phyloP scores from a whole-genome alignment of 2,797 vertebrate species.

The Typhlichthys subterraneus region DNA sequence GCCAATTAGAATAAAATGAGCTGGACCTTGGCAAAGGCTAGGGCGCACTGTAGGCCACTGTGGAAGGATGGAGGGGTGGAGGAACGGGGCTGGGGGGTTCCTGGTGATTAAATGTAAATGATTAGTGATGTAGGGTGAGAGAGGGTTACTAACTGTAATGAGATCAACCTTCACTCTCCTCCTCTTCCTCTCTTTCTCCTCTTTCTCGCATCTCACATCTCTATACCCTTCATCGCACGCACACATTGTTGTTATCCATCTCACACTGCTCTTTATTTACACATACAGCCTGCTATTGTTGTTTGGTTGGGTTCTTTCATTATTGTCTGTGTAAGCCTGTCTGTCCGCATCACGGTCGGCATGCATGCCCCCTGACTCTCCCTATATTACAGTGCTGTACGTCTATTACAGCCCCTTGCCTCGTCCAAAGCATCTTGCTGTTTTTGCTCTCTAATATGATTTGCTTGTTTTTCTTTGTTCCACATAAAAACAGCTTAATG shows the following conservation, averaged over 20 bases:
- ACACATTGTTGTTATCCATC: constrained; percentile 30
- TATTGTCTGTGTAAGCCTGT: constrained; percentile 19
- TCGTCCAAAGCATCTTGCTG: constrained; percentile 53
- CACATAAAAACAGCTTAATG: constrained; percentile 61
- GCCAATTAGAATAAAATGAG: constrained; percentile 84
- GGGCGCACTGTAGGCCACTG: constrained; percentile 70
- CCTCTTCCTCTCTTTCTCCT: constrained; percentile 8
- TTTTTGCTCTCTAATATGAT: constrained; percentile 57
- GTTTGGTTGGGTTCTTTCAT: background rate
- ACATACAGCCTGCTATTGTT: constrained; percentile 17
- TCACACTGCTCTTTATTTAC: constrained; percentile 49
- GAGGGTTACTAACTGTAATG: constrained; percentile 75
- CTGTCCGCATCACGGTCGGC: constrained; percentile 32
- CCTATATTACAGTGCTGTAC: constrained; percentile 46
- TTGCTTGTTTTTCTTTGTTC: constrained; percentile 31
- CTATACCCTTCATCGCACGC: constrained; percentile 36
- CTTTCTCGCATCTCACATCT: constrained; percentile 18
- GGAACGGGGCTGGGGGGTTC: constrained; percentile 24
- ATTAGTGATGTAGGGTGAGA: constrained; percentile 59
- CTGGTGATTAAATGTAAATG: constrained; percentile 77
- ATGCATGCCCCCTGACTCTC: constrained; percentile 34
- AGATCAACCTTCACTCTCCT: constrained; percentile 67
- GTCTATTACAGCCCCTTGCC: constrained; percentile 58
- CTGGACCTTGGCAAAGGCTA: constrained; percentile 84
- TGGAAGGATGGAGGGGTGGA: constrained; percentile 43